A percentile compares a stretch with the other conserved stretches of the same genome.
Evolutionary conservation across 2,797 vertebrate genomes (phyloP).

Genomic region (Lemur catta): DNA sequence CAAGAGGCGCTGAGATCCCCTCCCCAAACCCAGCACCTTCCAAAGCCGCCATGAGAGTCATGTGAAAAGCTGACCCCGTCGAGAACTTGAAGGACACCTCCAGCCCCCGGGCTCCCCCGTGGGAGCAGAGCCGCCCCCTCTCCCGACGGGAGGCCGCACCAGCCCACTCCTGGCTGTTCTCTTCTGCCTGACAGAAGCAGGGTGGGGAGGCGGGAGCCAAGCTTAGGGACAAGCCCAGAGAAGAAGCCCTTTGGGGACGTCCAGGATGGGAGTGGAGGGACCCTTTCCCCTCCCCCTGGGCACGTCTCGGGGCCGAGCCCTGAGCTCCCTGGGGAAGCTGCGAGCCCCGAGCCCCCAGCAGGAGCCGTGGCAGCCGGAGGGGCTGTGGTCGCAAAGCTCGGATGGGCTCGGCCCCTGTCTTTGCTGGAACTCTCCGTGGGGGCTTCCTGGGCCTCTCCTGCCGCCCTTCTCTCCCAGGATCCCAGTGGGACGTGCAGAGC

Average conservation of each 20-base stretch:
- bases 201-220: neutral
- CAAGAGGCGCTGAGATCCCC: neutral
- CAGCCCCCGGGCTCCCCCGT: neutral
- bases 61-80: neutral
- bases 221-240: neutral
- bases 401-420: fast-evolving
- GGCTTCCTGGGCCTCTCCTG: neutral
- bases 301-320: neutral
- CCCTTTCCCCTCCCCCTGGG: neutral
- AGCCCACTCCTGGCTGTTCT: neutral
- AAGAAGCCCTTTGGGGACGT: neutral
- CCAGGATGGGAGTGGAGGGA: neutral
- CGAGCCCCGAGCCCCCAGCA: neutral
- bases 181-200: neutral
- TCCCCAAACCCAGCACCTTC: neutral
- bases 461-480: neutral
- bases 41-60: neutral
- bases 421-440: neutral
- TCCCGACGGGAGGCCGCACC: neutral
- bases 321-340: neutral
- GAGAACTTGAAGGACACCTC: neutral
- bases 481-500: fast-evolving
- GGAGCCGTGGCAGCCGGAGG: neutral
- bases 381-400: neutral
- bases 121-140: neutral